Conservation (phyloP, 2,888 invertebrate species). For the Toxonevra muliebris region DNA sequence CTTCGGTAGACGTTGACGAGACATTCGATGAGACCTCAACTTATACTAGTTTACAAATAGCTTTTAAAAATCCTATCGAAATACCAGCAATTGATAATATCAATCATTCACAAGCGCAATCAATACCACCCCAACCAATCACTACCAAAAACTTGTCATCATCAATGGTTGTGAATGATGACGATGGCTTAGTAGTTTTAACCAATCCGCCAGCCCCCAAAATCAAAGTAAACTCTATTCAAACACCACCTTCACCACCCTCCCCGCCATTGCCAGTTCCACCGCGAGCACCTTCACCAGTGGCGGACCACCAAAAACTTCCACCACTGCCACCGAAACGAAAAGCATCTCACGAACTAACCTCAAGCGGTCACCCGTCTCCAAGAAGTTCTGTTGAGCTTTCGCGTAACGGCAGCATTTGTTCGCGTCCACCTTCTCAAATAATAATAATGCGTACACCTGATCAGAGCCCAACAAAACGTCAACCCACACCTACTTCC, state of each 20-base stretch:
- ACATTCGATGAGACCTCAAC: slow-evolving; percentile 81
- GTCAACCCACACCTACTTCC: slow-evolving; percentile 64
- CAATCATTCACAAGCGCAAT: neutral
- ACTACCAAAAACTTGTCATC: slow-evolving; percentile 20
- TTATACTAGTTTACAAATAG: slow-evolving; percentile 84
- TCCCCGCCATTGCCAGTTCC: slow-evolving; percentile 54
- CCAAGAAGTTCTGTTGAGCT: slow-evolving; percentile 49
- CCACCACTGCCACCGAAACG: slow-evolving; percentile 86
- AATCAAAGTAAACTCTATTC: slow-evolving; percentile 61
- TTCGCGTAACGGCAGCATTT: slow-evolving; percentile 52
- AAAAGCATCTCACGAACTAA: slow-evolving; percentile 34
- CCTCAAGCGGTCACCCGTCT: slow-evolving; percentile 41
- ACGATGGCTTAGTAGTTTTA: slow-evolving; percentile 63
- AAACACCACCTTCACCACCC: slow-evolving; percentile 56
- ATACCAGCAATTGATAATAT: slow-evolving; percentile 67
- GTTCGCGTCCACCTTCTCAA: slow-evolving; percentile 58
- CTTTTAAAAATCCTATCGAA: slow-evolving; percentile 84
- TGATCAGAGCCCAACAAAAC: slow-evolving; percentile 67
- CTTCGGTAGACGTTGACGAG: slow-evolving; percentile 69
- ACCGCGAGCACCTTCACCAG: slow-evolving; percentile 54
- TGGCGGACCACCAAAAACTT: slow-evolving; percentile 71
- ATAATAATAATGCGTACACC: slow-evolving; percentile 65
- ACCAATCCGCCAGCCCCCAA: slow-evolving; percentile 66
- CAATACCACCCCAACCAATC: neutral
- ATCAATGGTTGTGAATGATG: slow-evolving; percentile 50